A percentile compares a stretch with the other conserved stretches of the same genome.
Conservation (phyloP, 1,140 invertebrate species). For the Nasonia giraulti region DNA sequence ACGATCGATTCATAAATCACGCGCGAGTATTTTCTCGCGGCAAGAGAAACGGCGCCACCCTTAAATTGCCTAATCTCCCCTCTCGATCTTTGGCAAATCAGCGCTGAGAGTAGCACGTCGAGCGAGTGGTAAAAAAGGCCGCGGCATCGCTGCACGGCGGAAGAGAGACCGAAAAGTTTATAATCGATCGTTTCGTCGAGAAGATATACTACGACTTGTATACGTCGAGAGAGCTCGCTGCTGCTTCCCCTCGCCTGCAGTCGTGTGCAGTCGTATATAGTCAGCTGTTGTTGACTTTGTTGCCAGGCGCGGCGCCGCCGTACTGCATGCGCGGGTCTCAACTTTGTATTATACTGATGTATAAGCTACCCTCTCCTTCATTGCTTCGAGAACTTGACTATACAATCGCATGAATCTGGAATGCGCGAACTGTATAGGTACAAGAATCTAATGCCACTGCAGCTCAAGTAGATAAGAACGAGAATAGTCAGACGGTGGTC, state of each 20-base stretch:
- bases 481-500: no score
- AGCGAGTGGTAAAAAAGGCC: no score
- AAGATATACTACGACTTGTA: background rate
- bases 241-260: background rate
- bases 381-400: no score
- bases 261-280: background rate
- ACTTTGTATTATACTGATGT: no score
- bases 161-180: background rate
- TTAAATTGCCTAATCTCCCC: background rate
- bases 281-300: constrained; percentile 7
- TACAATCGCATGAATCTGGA: no score
- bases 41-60: background rate
- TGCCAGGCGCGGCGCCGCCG: background rate
- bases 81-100: background rate
- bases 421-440: no score
- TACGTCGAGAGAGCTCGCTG: background rate
- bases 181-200: background rate
- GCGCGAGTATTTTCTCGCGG: background rate
- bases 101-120: no score
- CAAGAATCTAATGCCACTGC: no score
- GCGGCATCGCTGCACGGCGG: no score
- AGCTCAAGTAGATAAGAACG: no score
- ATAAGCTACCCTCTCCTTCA: no score
- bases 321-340: no score
- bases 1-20: background rate